Base-by-base conservation (phyloP, 2,888 invertebrate species). In the Isoperla grammatica region DNA sequence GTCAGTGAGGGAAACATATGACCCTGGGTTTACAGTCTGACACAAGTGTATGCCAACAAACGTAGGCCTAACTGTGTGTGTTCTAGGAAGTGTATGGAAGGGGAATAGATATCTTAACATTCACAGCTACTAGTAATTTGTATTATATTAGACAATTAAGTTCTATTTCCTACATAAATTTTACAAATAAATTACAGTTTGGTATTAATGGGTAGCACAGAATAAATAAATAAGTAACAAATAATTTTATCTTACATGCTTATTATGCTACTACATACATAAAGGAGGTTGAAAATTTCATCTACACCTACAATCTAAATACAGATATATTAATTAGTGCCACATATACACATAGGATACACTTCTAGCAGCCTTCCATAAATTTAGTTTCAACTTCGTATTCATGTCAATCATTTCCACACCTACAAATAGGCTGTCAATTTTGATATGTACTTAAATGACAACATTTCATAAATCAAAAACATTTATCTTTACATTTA, bases 161-260 rank as follows among this genome's bases (percentile, higher is more conserved):
- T 49, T 54, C 56, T 56, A 43, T 49, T 56, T 49, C 43, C 60
- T 60, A 60, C 56, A 60, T 56, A 60, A 49, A 56, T 60, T 60
- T 60, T 60, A 60, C 60, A 60, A 60, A 60, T 60, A 60, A 60
- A 60, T 60, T 60, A 60, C 60, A 60, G 43, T 48, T 40, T 42
- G 23, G 42, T 50, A 39, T 53, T 58, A 54, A 45, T 45, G 46
- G 45, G 13, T 59, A 56, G 56, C 56, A 60, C 56, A 60, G 56
- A 60, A 60, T 59, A 59, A 59, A 59, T 59, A 53, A 59, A 54
- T 50, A 48, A 23, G 35, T 58, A 54, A 54, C 54, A 59, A 45
- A 50, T 35, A 37, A 53, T 46, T 46, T 22, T 59, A 39, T 37
- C 37, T 40, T 56, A 37, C 56, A 59, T 59, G 59, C 60, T 56